Evolutionary conservation across 2,113 vertebrate genomes (phyloP).

Genomic region (Oxyruncus cristatus): DNA sequence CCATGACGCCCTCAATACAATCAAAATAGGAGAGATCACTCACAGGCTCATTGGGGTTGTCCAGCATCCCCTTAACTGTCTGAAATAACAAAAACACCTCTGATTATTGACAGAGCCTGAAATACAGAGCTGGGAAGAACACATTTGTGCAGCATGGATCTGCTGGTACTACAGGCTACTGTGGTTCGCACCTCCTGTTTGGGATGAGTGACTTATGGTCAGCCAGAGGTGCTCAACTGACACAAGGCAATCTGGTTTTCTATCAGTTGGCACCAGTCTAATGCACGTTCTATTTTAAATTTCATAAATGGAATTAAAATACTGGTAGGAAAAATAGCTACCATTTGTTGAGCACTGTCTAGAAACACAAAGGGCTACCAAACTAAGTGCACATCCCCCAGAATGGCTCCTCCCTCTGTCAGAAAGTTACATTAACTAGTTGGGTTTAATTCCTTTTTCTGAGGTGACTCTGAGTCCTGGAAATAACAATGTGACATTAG

Average conservation of each 20-base stretch:
- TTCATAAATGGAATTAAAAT: neutral
- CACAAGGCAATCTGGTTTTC: neutral
- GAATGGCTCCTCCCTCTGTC: neutral
- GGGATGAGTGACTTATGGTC: neutral
- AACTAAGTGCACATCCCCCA: neutral
- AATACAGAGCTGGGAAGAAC: neutral
- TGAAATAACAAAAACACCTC: constrained; percentile 42
- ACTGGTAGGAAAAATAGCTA: neutral
- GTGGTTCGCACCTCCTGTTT: neutral
- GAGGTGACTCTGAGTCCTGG: neutral
- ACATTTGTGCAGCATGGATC: neutral
- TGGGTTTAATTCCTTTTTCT: neutral
- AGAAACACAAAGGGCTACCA: neutral
- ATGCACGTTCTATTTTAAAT: neutral
- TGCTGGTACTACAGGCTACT: neutral
- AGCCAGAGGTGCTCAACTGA: neutral
- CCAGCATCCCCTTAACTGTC: constrained; percentile 94
- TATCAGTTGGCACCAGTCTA: neutral
- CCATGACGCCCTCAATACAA: constrained; percentile 98
- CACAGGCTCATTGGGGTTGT: constrained; percentile 94
- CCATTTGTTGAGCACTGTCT: neutral
- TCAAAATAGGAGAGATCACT: constrained; percentile 98
- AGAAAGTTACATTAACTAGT: neutral
- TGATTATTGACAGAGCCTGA: neutral
- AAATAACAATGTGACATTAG: neutral